A percentile compares a stretch with the other conserved stretches of the same genome.
Evolutionary conservation across 1,140 invertebrate species (phyloP).

Genomic region (Bactericera cockerelli): DNA sequence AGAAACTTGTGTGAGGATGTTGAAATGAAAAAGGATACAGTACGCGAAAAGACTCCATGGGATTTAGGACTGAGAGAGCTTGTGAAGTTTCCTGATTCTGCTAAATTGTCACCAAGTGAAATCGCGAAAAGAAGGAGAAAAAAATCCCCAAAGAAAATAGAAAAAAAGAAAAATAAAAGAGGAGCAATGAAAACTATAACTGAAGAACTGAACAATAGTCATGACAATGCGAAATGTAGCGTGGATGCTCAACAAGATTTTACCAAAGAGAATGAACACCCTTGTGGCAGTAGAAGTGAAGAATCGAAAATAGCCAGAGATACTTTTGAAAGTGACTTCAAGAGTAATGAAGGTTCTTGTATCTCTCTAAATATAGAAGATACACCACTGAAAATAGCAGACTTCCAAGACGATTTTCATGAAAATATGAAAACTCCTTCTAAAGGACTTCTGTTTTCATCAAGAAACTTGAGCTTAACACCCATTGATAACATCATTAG

Average conservation of each 20-base stretch:
- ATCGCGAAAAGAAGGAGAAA: background rate
- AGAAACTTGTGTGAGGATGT: constrained; percentile 3
- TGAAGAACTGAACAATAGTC: background rate
- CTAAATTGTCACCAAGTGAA: background rate
- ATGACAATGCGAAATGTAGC: too few species aligned
- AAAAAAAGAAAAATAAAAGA: background rate
- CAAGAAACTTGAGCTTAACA: background rate
- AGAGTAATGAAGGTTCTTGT: background rate
- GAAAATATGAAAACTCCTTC: background rate
- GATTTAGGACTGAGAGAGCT: background rate
- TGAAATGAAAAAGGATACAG: background rate
- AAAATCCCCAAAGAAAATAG: background rate
- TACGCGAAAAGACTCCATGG: background rate
- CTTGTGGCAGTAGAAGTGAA: too few species aligned
- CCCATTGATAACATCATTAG: constrained; percentile 4
- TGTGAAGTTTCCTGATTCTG: background rate
- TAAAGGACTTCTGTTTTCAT: background rate
- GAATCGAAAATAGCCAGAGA: too few species aligned
- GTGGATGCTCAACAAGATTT: too few species aligned
- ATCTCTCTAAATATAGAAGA: background rate
- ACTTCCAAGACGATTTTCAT: background rate
- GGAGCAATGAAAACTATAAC: background rate
- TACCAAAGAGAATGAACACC: too few species aligned
- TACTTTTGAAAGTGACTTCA: too few species aligned
- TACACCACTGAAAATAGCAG: background rate